These are phyloP conservation scores for Nycticebus coucang DNA, from an alignment of 2,113 vertebrate species.

Conservation along the genomic window DNA sequence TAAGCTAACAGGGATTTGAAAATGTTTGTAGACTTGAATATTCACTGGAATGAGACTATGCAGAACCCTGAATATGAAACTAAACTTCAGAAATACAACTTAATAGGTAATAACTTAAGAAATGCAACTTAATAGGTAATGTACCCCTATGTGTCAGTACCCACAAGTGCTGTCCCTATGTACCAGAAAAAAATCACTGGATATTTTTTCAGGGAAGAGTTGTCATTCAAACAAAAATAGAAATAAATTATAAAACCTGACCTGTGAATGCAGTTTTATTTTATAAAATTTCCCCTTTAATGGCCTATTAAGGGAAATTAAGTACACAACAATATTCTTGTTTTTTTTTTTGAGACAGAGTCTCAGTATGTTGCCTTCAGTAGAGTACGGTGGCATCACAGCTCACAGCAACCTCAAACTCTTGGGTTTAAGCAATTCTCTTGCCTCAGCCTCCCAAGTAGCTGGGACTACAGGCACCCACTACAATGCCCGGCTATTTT, in stretches of 20 bases:
- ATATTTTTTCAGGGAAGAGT: not conserved
- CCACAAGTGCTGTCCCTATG: too few species aligned
- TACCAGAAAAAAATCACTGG: too few species aligned
- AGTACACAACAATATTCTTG: not conserved
- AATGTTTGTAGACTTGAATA: not conserved
- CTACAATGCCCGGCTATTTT: too few species aligned
- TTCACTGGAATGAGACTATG: not conserved
- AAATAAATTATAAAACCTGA: not conserved
- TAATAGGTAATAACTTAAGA: not conserved
- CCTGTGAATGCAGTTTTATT: not conserved
- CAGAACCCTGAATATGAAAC: not conserved
- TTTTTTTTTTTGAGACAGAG: too few species aligned
- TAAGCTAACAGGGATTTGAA: not conserved
- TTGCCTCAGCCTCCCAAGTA: too few species aligned
- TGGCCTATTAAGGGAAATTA: not conserved
- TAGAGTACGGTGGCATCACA: too few species aligned
- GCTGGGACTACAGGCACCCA: too few species aligned
- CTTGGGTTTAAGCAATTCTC: too few species aligned
- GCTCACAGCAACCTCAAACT: too few species aligned
- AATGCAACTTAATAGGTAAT: too few species aligned
- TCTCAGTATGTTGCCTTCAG: too few species aligned
- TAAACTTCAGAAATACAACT: not conserved
- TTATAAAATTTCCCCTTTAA: not conserved
- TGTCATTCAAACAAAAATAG: not conserved
- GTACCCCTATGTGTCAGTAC: too few species aligned